Percentiles rank a stretch among this genome's conserved stretches.
phyloP scores from a whole-genome alignment of 2,113 vertebrate species.

The Actenoides lindsayi region DNA sequence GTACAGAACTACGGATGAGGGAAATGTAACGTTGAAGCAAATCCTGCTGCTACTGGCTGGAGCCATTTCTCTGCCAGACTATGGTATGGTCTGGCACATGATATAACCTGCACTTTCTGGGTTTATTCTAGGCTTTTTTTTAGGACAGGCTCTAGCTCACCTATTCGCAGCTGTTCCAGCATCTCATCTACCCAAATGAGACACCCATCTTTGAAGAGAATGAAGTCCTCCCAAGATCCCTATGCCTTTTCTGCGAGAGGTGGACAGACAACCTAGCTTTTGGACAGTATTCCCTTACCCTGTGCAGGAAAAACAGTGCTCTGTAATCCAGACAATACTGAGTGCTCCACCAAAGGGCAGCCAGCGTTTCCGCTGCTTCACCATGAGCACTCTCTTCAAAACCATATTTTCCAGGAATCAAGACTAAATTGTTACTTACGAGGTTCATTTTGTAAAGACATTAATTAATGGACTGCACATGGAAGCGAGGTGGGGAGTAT shows the following conservation, averaged over 20 bases:
- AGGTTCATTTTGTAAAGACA: slow-evolving; percentile 44
- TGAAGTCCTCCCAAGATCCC: neutral
- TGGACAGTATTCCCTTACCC: neutral
- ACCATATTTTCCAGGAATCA: slow-evolving; percentile 19
- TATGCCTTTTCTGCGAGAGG: neutral
- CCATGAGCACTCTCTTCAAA: neutral
- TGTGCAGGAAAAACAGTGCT: neutral
- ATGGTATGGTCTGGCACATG: neutral
- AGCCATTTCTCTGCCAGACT: neutral
- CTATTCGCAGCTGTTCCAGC: neutral
- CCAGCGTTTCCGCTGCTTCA: neutral
- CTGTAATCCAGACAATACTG: neutral
- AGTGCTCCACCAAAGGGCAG: neutral
- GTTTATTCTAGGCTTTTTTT: neutral
- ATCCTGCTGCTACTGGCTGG: neutral
- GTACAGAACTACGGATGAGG: neutral
- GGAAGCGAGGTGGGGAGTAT: neutral
- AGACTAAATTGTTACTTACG: slow-evolving; percentile 15
- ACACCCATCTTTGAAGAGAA: neutral
- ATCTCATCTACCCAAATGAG: neutral
- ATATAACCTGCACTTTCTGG: neutral
- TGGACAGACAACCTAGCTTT: neutral
- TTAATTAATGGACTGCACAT: neutral
- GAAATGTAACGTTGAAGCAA: neutral
- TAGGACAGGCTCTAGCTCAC: neutral